Base-by-base conservation (phyloP, 2,888 invertebrate genomes). In the Pollenia angustigena region DNA sequence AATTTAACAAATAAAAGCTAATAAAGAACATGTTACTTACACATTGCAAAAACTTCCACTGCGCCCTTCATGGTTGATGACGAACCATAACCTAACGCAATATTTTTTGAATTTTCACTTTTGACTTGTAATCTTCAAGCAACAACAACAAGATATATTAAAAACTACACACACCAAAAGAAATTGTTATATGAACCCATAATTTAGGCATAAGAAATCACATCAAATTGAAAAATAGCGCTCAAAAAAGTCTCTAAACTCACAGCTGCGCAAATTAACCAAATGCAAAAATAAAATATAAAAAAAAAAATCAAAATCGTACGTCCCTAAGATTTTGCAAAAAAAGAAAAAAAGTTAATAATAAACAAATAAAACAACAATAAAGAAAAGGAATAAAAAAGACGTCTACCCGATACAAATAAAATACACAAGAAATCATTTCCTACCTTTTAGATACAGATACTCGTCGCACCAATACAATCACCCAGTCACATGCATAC, bases 261-360 rank as follows among this genome's bases (percentile, higher is more conserved):
- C 84, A 78, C 87, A 87, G 87, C 87, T 87, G 87, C 81, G 78
- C 78, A 83, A 84, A 84, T 87, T 84, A 87, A 87, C 74, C 68
- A 72, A 81, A 81, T 40, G 50, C 64, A 46, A 68, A 40, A 71
- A 23, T 44, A 14, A 50, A 50, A 32, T 48, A 60, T 54, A n/a
- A n/a, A n/a, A 44, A 54, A 60, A 60, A 44, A 48, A 68, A 54
- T 23, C 40, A 18, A 74, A 50, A 74, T 74, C 79, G 54, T 79
- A 72, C 64, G 50, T 74, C 79, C 84, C 79, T 79, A 74, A 79
- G 72, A 69, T 71, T 84, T 84, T 79, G 74, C 52, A 56, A 60
- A 56, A 48, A 83, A 58, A 16, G 16, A 16, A 76, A 16, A 54
- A 50, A 42, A 46, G 44, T 2, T 14, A 58, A 56, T 32, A 75